These are phyloP conservation scores for Mantis religiosa DNA, from an alignment of 2,888 invertebrate genomes.

Conservation along the genomic window DNA sequence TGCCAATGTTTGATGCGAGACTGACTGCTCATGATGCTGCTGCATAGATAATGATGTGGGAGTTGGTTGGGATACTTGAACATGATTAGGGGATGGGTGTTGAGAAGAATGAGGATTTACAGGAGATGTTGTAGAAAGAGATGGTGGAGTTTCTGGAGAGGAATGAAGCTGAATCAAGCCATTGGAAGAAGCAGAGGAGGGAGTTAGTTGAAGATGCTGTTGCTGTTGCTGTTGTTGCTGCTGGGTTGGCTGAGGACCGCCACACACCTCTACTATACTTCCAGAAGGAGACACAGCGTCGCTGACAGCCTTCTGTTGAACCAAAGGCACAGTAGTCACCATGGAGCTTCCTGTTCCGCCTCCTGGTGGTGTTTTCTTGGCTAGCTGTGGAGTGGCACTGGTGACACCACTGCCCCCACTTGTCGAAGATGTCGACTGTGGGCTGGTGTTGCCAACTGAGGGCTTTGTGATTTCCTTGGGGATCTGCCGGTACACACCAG, in stretches of 20 bases:
- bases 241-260: slow-evolving; percentile 11
- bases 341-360: neutral
- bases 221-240: slow-evolving; percentile 20
- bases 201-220: slow-evolving; percentile 31
- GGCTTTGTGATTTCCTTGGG: slow-evolving; percentile 54
- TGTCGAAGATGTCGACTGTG: slow-evolving; percentile 37
- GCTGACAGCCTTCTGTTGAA: neutral
- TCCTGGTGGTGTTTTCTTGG: slow-evolving; percentile 29
- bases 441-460: slow-evolving; percentile 33
- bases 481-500: slow-evolving; percentile 50
- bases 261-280: slow-evolving; percentile 21
- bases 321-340: neutral
- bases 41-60: neutral
- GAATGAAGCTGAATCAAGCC: slow-evolving; percentile 11
- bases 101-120: neutral
- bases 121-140: neutral
- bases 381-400: slow-evolving; percentile 32
- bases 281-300: neutral
- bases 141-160: neutral
- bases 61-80: neutral
- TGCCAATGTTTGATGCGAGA: slow-evolving; percentile 28
- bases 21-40: slow-evolving; percentile 31
- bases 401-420: slow-evolving; percentile 33
- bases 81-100: neutral
- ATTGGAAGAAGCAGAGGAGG: slow-evolving; percentile 25